Base-by-base conservation (phyloP, 2,113 vertebrate genomes). In the Leptobrachium ailaonicum region DNA sequence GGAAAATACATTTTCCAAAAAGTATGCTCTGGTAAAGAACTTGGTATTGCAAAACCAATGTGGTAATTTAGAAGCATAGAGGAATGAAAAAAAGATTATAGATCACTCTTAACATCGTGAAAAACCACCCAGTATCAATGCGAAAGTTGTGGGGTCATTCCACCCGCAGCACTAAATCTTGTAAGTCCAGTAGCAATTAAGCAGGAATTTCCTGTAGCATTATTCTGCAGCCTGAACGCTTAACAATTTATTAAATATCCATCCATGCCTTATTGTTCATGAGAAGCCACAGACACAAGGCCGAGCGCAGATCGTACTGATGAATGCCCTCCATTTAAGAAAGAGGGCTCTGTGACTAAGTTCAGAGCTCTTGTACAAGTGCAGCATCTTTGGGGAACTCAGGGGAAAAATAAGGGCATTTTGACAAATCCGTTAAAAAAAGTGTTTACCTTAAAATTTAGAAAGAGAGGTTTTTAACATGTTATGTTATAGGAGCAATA, bases 281-380 rank as follows among this genome's bases (percentile, higher is more conserved):
- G 71, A 47, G 69, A 64, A 56, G 13, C 58, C 50, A 68, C 76
- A 85, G 83, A 73, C 83, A 82, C 74, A 64, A 76, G 69, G 81
- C 82, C 80, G 82, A 71, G 77, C 83, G 71, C 0, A 76, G 47
- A 67, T 84, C 81, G 76, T 40, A 81, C 71, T 75, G 66, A 86
- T 73, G 87, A 86, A 82, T 71, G 14, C 81, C 85, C 63, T 73
- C 69, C 53, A 69, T 79, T 79, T 79, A 79, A 79, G 77, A 79
- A 79, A 73, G 77, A 45, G 70, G 50, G 70, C 77, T 79, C 77
- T 79, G 77, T 79, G 11, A 73, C 8, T 43, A 60, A 71, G 77
- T 73, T 64, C 77, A 79, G 44, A 79, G 77, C 66, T 79, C 77
- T 73, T 44, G 69, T 66, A 45, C 47, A 72, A 58, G 50, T 41